Base-by-base conservation (phyloP, 1,140 invertebrate genomes). In the Pomacea maculata region DNA sequence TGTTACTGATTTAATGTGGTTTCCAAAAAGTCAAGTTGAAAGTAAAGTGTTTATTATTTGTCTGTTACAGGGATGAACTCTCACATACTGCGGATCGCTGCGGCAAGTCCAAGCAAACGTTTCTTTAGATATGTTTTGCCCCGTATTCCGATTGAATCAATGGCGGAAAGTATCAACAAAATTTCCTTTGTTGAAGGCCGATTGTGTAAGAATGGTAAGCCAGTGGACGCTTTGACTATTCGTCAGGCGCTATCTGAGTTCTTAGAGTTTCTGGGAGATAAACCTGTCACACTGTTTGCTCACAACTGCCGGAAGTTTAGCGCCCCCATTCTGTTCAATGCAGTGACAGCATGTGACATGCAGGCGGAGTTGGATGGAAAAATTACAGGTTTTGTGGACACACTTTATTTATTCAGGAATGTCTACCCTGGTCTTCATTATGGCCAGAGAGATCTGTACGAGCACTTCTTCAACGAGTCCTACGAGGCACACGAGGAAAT, bases 331-430 rank as follows among this genome's bases (percentile, higher is more conserved):
- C 65, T 78, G 19, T 65, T 78, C 17, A 78, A 71, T 52, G 52
- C 77, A 9, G 9, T 57, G 19, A 19, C 0, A 52, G 65, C 77
- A 10, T 78, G 77, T 65, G 1, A 45, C 45, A 17, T 68, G 45
- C 14, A 71, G 15, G 52, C 54, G 4, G 29, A 52, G 11, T 55
- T 78, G 9, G 34, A 57, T 67, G 1, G 52, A 11, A 65, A 64
- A 14, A 65, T 78, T 34, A 29, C 45, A 34, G 45, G 77, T 19
- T 78, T 19, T 45, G 77, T 78, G 17, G 77, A 78, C 67, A 57
- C 77, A 1, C 52, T 71, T 34, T 65, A 29, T 6, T 54, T 78
- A 45, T 78, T 78, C 21, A 64, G 65, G 15, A 45, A 78, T 4
- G 19, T 68, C 45, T 15, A 57, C 19, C 19, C 9, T 6, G 21